Evolutionary conservation across 2,888 invertebrate species (phyloP).

Genomic region (Tubulanus polymorphus): DNA sequence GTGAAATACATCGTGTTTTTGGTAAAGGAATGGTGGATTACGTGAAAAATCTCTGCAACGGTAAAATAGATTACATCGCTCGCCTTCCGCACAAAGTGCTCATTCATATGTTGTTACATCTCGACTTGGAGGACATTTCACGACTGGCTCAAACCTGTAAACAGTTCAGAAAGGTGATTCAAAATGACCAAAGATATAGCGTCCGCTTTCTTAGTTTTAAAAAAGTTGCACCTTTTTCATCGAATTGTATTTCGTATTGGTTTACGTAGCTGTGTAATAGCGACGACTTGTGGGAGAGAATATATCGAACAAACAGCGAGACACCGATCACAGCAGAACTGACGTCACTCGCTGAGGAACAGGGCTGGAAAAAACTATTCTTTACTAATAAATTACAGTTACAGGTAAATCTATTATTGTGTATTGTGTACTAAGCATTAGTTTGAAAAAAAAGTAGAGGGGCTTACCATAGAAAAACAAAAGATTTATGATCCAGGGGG

Average conservation of each 20-base stretch:
- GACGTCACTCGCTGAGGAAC: conserved; percentile 33
- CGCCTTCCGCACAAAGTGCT: conserved; percentile 35
- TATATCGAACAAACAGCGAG: conserved; percentile 38
- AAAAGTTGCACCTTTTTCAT: background rate
- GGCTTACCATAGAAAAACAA: too few species aligned
- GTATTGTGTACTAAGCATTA: too few species aligned
- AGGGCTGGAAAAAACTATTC: conserved; percentile 50
- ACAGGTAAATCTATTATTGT: conserved; percentile 28
- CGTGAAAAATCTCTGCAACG: conserved; percentile 29
- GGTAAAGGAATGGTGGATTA: conserved; percentile 36
- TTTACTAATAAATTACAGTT: conserved; percentile 52
- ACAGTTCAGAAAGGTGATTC: conserved; percentile 36
- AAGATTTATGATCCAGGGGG: too few species aligned
- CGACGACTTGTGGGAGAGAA: conserved; percentile 43
- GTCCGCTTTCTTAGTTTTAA: background rate
- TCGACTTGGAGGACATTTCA: conserved; percentile 47
- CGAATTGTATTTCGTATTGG: background rate
- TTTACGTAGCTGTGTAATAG: conserved; percentile 32
- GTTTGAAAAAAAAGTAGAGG: too few species aligned
- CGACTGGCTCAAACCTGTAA: conserved; percentile 34
- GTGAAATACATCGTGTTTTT: conserved; percentile 39
- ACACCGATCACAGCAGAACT: conserved; percentile 41
- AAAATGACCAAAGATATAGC: background rate
- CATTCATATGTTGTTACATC: conserved; percentile 30
- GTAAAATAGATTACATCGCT: conserved; percentile 40